These are phyloP conservation scores for Brachionus angularis DNA, from an alignment of 1,140 invertebrate genomes.

Conservation along the genomic window DNA sequence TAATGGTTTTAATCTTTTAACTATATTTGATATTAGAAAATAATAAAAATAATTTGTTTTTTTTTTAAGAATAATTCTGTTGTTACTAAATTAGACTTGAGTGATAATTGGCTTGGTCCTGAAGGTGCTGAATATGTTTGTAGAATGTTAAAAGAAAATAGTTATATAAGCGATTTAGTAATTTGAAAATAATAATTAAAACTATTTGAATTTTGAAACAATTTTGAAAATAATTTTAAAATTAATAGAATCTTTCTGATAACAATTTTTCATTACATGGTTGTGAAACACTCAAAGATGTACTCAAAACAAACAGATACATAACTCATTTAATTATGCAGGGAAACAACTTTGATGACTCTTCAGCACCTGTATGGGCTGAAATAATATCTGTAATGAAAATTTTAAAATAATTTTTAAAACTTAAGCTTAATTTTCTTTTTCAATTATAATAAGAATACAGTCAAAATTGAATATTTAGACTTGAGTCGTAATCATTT, in stretches of 20 bases:
- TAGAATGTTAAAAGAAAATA: conserved; percentile 49
- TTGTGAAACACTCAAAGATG: conserved; percentile 4
- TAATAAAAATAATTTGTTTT: conserved; percentile 3
- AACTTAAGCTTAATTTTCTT: not conserved
- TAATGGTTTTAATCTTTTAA: conserved; percentile 48
- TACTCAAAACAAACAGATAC: conserved; percentile 24
- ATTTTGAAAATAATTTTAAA: not conserved
- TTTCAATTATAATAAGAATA: conserved; percentile 38
- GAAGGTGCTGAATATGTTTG: conserved; percentile 48
- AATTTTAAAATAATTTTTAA: not conserved
- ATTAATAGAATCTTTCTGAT: conserved; percentile 27
- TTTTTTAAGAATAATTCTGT: conserved; percentile 50
- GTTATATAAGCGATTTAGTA: conserved; percentile 50
- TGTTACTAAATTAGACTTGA: conserved; percentile 50
- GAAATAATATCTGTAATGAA: conserved; percentile 29
- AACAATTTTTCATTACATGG: conserved; percentile 31
- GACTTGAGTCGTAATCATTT: conserved; percentile 42
- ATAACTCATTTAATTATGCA: conserved; percentile 29
- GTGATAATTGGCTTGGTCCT: conserved; percentile 50
- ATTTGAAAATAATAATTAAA: no score
- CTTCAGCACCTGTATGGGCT: conserved; percentile 15
- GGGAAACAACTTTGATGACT: conserved; percentile 26
- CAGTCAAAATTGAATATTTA: conserved; percentile 37
- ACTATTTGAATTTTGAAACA: no score
- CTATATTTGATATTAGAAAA: not conserved